phyloP scores from a whole-genome alignment of 2,888 invertebrate species.

The Synanthedon myopaeformis region DNA sequence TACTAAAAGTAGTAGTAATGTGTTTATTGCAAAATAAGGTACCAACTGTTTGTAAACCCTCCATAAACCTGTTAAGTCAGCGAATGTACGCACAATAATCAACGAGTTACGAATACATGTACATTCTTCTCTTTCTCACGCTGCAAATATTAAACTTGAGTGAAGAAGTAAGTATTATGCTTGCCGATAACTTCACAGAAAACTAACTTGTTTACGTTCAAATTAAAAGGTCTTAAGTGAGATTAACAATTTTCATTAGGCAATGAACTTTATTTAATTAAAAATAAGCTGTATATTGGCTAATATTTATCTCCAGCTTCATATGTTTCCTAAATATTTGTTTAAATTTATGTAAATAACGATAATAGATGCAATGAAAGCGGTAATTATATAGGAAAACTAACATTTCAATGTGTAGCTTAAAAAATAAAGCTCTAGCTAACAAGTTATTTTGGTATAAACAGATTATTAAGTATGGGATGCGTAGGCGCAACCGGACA shows the following conservation, averaged over 20 bases:
- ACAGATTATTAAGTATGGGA: constrained; percentile 26
- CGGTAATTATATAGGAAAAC: too few species aligned
- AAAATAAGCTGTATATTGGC: constrained; percentile 7
- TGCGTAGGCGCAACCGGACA: constrained; percentile 55
- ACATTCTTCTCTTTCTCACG: constrained; percentile 30
- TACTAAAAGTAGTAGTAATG: too few species aligned
- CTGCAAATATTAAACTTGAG: constrained; percentile 7
- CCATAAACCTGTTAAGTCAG: constrained; percentile 60
- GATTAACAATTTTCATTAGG: constrained; percentile 12
- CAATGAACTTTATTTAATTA: constrained; percentile 14
- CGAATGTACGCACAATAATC: constrained; percentile 43
- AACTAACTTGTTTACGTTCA: constrained; percentile 28
- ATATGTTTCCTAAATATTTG: constrained; percentile 20
- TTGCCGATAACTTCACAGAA: constrained; percentile 31
- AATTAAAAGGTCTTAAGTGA: constrained; percentile 24
- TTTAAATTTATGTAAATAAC: constrained; percentile 31
- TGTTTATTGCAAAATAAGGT: background rate
- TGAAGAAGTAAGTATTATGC: constrained; percentile 25
- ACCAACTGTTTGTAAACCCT: constrained; percentile 35
- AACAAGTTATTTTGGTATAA: too few species aligned
- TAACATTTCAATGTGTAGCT: too few species aligned
- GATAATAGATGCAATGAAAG: constrained; percentile 6
- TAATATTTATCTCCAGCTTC: background rate
- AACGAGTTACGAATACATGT: constrained; percentile 16
- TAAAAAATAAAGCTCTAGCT: too few species aligned